Base-by-base conservation (phyloP, 2,888 invertebrate genomes). In the Barypeithes pellucidus region DNA sequence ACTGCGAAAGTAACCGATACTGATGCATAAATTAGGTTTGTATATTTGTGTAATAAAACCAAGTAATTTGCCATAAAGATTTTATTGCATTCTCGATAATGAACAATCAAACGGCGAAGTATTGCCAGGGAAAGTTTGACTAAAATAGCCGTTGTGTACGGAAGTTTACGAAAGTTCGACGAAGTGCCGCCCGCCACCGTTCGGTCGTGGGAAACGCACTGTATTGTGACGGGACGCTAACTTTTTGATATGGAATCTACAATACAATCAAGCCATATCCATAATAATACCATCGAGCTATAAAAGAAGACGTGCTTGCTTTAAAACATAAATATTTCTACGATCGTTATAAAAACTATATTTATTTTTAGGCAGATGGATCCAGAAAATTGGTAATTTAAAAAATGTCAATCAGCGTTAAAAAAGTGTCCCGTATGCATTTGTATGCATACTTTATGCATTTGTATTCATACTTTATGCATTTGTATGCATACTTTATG, bases 91-190 rank as follows among this genome's bases (percentile, higher is more conserved):
- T 57, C 16, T 33, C 7, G 54, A 57, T 36, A 57, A 57, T 45
- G n/a, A 61, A 54, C 33, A 33, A 54, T 54, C 29, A 33, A 33
- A 57, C 54, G 5, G 33, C 16, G 47, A 18, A 9, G 45, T 18
- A 18, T 7, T 43, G 14, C 16, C 43, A 50, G n/a, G n/a, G n/a
- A 50, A 20, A 50, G n/a, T 24, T 22, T n/a, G n/a, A 24, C 12
- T 22, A 22, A 50, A 20, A 22, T 9, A 47, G 22, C 54, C 60
- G 59, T 52, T 43, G 50, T 41, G 43, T 33, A 14, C 67, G 72
- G 72, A 73, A 73, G 68, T 67, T 61, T 54, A 63, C 72, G 57
- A 65, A 73, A 68, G 43, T 67, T 60, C 61, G 52, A 61, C 59
- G 68, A 9, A 50, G 18, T 43, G 57, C 29, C 24, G 12, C 5